Conservation (phyloP, 2,797 vertebrate species). For the Hyperoplus immaculatus region DNA sequence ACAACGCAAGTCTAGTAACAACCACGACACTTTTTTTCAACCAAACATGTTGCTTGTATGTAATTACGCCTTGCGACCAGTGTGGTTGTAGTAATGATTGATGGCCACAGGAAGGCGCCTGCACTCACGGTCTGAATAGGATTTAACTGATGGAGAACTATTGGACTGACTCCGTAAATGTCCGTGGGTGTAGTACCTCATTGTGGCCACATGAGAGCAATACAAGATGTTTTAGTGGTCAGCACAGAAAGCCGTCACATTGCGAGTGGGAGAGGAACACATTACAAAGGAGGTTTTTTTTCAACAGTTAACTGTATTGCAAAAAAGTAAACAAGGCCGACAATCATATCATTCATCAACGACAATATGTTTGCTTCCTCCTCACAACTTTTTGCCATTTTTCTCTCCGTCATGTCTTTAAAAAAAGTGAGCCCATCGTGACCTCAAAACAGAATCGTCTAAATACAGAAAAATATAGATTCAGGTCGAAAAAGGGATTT, state of each 20-base stretch:
- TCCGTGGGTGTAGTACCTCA: too few species aligned
- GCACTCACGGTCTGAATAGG: too few species aligned
- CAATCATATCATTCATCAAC: constrained; percentile 77
- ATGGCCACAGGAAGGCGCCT: too few species aligned
- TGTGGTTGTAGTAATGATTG: too few species aligned
- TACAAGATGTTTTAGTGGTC: constrained; percentile 62
- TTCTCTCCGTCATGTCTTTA: constrained; percentile 46
- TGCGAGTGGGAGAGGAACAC: constrained; percentile 65
- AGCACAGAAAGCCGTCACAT: constrained; percentile 61
- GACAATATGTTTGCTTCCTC: constrained; percentile 77
- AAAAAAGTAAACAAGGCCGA: constrained; percentile 77
- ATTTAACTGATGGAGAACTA: too few species aligned
- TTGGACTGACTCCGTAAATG: too few species aligned
- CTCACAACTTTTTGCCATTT: constrained; percentile 59
- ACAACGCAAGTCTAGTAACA: too few species aligned
- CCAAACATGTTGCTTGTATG: too few species aligned
- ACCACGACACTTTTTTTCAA: too few species aligned
- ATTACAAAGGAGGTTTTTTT: constrained; percentile 74
- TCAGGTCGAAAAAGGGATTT: constrained; percentile 73
- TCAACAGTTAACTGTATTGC: constrained; percentile 79
- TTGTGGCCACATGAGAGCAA: neutral
- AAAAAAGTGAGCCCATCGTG: constrained; percentile 70
- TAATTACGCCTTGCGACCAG: too few species aligned
- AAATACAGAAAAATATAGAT: constrained; percentile 81
- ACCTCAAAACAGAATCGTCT: constrained; percentile 75